Base-by-base conservation (phyloP, 2,888 invertebrate genomes). In the Euproctis similis region DNA sequence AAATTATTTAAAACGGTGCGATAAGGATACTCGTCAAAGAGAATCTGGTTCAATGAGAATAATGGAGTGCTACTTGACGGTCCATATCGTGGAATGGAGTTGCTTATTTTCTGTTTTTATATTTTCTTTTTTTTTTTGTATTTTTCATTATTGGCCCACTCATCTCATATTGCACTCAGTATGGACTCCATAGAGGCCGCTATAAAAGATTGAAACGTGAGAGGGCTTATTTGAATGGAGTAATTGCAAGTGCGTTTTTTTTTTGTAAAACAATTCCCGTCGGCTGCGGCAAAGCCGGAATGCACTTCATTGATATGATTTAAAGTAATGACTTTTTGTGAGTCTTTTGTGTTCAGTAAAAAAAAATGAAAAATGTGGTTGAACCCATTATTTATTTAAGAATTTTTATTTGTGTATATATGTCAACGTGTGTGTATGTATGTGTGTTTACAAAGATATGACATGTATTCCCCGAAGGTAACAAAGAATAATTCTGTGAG, bases 121-220 rank as follows among this genome's bases (percentile, higher is more conserved):
- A n/a, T n/a, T n/a, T n/a, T n/a, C n/a, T n/a, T n/a, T n/a, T n/a
- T 71, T 70, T 78, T 76, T 80, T 82, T 80, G 82, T 80, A 80
- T 80, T 77, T 81, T 81, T 77, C 74, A 81, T 82, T 81, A 80
- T 82, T 82, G 76, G 81, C 77, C 69, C 78, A 77, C 81, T 80
- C 77, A 74, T 75, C 81, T 78, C 80, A 67, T 75, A 78, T 78
- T 78, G 78, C 80, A 76, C 76, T 76, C 63, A 63, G 67, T 69
- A 65, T 63, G 66, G 66, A 73, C 62, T 74, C n/a, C 77, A 78
- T 73, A 76, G 73, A 73, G 72, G 68, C 76, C 71, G 73, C 70
- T 63, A 81, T 78, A 82, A 81, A 82, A 71, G 80, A 75, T 80
- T 84, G 82, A 81, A 82, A 82, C 76, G 77, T 66, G 76, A 77